Conservation (phyloP, 92 coral and sea anemone genomes). For the Hydrozoanthus gracilis region DNA sequence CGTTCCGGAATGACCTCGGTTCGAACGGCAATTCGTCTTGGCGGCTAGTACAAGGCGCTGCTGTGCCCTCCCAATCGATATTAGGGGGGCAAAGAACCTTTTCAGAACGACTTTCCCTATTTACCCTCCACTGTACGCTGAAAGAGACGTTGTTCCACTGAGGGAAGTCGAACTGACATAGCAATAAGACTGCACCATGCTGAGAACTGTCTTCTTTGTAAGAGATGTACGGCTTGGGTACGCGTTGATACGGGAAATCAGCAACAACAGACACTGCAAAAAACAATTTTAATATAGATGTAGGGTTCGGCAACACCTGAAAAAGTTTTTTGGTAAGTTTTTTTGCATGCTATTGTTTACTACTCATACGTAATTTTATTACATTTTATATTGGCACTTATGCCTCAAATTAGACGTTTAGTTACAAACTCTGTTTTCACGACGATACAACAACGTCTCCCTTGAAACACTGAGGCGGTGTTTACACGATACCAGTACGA, state of each 20-base stretch:
- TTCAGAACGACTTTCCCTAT: neutral
- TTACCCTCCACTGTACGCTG: slow-evolving; percentile 1
- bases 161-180: slow-evolving; percentile 2
- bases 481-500: too few species aligned
- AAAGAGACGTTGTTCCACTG: slow-evolving; percentile 4
- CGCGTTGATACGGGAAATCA: neutral
- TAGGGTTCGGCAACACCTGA: too few species aligned
- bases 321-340: neutral
- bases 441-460: too few species aligned
- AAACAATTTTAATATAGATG: neutral
- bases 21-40: neutral
- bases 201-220: neutral
- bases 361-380: too few species aligned
- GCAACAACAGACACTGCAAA: neutral
- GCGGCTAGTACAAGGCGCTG: neutral
- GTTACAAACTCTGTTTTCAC: too few species aligned
- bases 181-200: slow-evolving; percentile 1
- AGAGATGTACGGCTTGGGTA: neutral
- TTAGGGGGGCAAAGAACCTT: neutral
- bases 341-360: too few species aligned
- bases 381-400: too few species aligned
- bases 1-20: neutral
- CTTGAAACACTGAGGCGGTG: too few species aligned
- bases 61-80: neutral
- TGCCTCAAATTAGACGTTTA: too few species aligned